A percentile compares a stretch with the other conserved stretches of the same genome.
These are phyloP conservation scores for Pygoscelis antarcticus DNA, from an alignment of 2,113 vertebrate genomes.

Conservation along the genomic window DNA sequence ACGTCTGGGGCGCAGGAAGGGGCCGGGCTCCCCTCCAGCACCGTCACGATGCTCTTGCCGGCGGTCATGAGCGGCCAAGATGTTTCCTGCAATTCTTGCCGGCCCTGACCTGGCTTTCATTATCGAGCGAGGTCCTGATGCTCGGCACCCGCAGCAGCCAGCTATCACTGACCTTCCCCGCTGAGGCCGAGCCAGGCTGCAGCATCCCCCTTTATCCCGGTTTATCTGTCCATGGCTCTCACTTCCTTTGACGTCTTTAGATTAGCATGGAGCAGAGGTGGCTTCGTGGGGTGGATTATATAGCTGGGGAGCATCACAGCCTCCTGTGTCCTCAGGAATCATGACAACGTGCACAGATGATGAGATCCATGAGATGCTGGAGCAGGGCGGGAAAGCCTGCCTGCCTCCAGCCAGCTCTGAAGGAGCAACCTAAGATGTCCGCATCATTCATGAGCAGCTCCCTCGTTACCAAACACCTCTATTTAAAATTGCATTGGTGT, in stretches of 20 bases:
- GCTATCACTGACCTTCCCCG: not conserved
- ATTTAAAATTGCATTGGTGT: fast-evolving
- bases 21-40: not conserved
- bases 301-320: fast-evolving
- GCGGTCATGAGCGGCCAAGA: slow-evolving; percentile 26
- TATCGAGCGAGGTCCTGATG: not conserved
- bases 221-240: slow-evolving; percentile 30
- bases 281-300: slow-evolving; percentile 14
- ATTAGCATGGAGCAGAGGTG: not conserved
- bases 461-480: fast-evolving
- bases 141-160: not conserved
- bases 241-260: slow-evolving; percentile 72
- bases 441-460: not conserved
- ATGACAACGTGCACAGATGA: not conserved
- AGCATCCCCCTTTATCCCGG: not conserved
- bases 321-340: slow-evolving; percentile 5
- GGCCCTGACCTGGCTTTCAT: slow-evolving; percentile 42
- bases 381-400: not conserved
- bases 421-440: not conserved
- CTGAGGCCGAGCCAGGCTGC: not conserved
- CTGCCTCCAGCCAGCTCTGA: not conserved
- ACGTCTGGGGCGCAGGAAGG: not conserved
- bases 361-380: not conserved
- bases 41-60: not conserved
- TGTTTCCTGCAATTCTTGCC: slow-evolving; percentile 73